These are phyloP conservation scores for Lytechinus variegatus DNA, from an alignment of 35 echinoderm and acorn worm species.

Conservation along the genomic window DNA sequence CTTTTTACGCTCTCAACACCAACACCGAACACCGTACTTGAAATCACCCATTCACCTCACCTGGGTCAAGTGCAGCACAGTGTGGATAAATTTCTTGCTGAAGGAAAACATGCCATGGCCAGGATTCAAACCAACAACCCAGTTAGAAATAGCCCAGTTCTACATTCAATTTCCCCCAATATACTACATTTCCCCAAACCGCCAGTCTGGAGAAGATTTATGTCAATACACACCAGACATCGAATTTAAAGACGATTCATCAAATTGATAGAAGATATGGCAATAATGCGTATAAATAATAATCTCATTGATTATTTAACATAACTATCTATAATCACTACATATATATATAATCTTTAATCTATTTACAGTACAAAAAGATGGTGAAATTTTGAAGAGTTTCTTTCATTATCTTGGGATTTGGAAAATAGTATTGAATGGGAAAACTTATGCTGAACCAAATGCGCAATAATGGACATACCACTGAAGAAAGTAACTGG, in stretches of 20 bases:
- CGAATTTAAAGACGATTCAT: not conserved
- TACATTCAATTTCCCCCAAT: not conserved
- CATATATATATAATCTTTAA: not conserved
- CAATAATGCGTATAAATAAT: not conserved
- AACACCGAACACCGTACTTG: too few species aligned
- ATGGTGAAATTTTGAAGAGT: not conserved
- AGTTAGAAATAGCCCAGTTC: too few species aligned
- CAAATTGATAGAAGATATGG: not conserved
- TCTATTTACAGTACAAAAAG: conserved; percentile 4
- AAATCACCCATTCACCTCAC: too few species aligned
- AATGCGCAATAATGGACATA: too few species aligned
- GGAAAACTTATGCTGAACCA: too few species aligned
- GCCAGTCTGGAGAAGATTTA: not conserved
- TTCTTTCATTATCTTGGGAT: not conserved
- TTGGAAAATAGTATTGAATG: too few species aligned
- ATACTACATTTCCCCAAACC: not conserved
- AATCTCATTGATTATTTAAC: not conserved
- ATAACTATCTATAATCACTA: not conserved
- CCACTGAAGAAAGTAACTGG: too few species aligned
- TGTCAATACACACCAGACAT: not conserved
- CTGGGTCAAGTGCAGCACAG: too few species aligned
- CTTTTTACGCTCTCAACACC: too few species aligned
- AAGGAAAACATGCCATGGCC: too few species aligned
- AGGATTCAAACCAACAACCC: too few species aligned
- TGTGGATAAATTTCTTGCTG: too few species aligned